These are phyloP conservation scores for Drosophila melanica DNA, from an alignment of 1,140 invertebrate genomes.

Conservation along the genomic window DNA sequence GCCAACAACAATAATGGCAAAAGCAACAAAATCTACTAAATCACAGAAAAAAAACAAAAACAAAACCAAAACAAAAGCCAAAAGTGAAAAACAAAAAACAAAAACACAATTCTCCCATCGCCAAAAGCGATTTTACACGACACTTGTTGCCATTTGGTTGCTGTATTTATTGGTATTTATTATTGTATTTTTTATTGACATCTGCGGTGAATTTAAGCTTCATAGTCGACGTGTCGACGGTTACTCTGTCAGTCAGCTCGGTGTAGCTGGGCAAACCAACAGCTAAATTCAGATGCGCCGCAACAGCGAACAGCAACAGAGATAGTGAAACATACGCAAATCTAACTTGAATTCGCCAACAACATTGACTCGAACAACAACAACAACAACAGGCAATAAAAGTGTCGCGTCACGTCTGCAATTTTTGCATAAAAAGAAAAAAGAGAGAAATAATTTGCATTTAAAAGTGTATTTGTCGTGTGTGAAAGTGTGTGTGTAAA, in stretches of 20 bases:
- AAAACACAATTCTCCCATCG: slow-evolving; percentile 12
- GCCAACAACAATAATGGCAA: slow-evolving; percentile 14
- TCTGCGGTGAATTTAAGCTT: slow-evolving; percentile 70
- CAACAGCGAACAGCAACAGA: slow-evolving; percentile 41
- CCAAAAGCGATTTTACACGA: slow-evolving; percentile 47
- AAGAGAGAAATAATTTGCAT: slow-evolving; percentile 50
- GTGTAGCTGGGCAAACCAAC: slow-evolving; percentile 42
- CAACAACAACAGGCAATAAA: background rate
- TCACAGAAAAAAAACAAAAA: background rate
- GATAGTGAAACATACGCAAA: slow-evolving; percentile 27
- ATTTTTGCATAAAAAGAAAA: slow-evolving; percentile 30
- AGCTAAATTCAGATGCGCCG: slow-evolving; percentile 52
- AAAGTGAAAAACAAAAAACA: background rate
- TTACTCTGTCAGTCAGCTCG: slow-evolving; percentile 56
- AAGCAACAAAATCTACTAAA: no score
- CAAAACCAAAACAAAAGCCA: background rate
- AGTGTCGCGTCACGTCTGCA: background rate
- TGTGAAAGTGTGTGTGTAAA: background rate
- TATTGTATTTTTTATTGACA: slow-evolving; percentile 53
- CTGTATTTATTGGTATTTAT: slow-evolving; percentile 2
- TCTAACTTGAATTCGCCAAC: slow-evolving; percentile 14
- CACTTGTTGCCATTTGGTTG: slow-evolving; percentile 25
- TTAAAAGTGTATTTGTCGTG: slow-evolving; percentile 7
- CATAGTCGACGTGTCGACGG: slow-evolving; percentile 53
- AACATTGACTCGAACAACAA: slow-evolving; percentile 22